phyloP scores from a whole-genome alignment of 2,113 vertebrate species.

The Corapipo altera region DNA sequence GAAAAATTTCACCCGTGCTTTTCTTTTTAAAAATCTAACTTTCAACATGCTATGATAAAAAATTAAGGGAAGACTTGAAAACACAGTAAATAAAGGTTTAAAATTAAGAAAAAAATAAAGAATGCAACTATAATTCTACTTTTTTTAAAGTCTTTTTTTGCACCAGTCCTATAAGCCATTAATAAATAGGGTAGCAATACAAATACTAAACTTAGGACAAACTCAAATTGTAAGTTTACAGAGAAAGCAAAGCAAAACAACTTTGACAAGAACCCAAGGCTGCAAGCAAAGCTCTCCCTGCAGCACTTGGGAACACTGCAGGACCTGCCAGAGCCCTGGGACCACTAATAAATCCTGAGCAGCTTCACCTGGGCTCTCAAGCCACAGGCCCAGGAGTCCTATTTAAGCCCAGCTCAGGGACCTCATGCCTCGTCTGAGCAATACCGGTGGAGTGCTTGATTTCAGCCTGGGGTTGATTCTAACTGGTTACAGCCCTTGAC shows the following conservation, averaged over 20 bases:
- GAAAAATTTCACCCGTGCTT: rapidly evolving
- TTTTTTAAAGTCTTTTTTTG: background rate
- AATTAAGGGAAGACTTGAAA: rapidly evolving
- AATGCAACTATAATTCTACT: background rate
- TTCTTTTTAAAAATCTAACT: rapidly evolving
- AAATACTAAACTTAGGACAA: rapidly evolving
- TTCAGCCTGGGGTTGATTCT: rapidly evolving
- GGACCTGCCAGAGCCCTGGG: too few relatives aligned
- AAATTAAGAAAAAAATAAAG: background rate
- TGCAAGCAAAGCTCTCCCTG: rapidly evolving
- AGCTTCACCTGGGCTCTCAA: background rate
- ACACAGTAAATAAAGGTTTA: rapidly evolving
- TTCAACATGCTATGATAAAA: rapidly evolving
- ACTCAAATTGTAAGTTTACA: rapidly evolving
- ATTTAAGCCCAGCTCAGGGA: background rate
- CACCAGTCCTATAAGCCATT: background rate
- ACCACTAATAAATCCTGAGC: background rate
- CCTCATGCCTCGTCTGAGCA: rapidly evolving
- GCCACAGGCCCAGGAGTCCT: background rate
- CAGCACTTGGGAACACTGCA: rapidly evolving
- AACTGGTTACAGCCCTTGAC: rapidly evolving
- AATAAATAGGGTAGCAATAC: rapidly evolving
- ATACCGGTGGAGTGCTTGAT: rapidly evolving
- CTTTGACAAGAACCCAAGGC: rapidly evolving
- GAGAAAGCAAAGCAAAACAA: background rate